A percentile compares a stretch with the other conserved stretches of the same genome.
Evolutionary conservation across 2,888 invertebrate genomes (phyloP).

Genomic region (Drosophila kambysellisi): DNA sequence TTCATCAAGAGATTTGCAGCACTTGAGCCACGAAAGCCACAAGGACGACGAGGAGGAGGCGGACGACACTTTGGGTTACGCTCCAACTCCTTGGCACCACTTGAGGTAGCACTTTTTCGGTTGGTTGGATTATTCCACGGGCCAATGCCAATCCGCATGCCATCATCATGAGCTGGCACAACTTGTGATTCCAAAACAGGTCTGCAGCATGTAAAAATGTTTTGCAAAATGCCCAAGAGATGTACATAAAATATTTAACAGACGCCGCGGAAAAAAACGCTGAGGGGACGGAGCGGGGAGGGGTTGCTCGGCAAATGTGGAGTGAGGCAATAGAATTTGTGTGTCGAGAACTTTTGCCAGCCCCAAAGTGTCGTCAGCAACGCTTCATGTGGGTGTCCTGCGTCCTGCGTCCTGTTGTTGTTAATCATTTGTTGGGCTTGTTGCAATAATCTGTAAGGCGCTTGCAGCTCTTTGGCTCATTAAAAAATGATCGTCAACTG

Average conservation of each 20-base stretch:
- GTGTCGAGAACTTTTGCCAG: constrained; percentile 31
- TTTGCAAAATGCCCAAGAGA: constrained; percentile 82
- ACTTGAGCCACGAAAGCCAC: constrained; percentile 62
- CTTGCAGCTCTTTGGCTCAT: constrained; percentile 48
- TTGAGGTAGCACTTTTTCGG: constrained; percentile 60
- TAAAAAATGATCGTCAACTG: constrained; percentile 65
- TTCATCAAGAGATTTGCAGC: constrained; percentile 78
- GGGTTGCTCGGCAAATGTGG: neutral
- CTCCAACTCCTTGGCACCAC: constrained; percentile 68
- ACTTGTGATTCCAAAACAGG: constrained; percentile 55
- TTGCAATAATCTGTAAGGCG: constrained; percentile 65
- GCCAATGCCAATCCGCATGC: constrained; percentile 57
- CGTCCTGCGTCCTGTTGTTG: constrained; percentile 28
- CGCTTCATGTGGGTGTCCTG: constrained; percentile 47
- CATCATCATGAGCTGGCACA: constrained; percentile 66
- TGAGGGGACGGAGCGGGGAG: neutral
- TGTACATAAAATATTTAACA: constrained; percentile 84
- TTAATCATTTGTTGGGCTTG: constrained; percentile 70
- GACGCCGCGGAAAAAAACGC: constrained; percentile 45
- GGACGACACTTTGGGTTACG: constrained; percentile 76
- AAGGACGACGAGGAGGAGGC: constrained; percentile 9
- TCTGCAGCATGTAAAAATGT: constrained; percentile 68
- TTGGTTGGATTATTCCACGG: constrained; percentile 75
- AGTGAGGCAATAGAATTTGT: constrained; percentile 10
- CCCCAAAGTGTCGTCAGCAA: constrained; percentile 39